These are phyloP conservation scores for Sanderia malayensis DNA, from an alignment of 30 jellyfish, hydroid and myxozoan species.

Conservation along the genomic window DNA sequence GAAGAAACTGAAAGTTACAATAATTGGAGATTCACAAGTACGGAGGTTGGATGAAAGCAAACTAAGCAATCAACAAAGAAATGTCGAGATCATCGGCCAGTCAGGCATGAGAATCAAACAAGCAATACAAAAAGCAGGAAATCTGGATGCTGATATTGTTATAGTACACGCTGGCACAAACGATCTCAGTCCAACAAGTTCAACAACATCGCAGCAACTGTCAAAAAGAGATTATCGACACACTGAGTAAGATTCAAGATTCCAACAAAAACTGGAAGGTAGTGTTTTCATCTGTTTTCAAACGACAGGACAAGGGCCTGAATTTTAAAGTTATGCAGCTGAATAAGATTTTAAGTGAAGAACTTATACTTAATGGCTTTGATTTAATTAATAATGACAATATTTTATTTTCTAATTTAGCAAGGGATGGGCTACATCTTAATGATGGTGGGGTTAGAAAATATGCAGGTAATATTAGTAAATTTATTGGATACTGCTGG, in stretches of 20 bases:
- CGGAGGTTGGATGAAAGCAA: not conserved
- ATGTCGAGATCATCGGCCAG: not conserved
- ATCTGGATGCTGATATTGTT: not conserved
- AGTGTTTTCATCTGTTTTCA: no score
- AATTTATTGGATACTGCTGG: not conserved
- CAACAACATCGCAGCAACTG: no score
- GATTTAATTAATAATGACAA: conserved; percentile 15
- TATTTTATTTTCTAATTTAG: conserved; percentile 5
- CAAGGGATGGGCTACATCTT: conserved; percentile 16
- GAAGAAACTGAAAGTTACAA: not conserved
- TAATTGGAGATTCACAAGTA: not conserved
- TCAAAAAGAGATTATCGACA: conserved; percentile 20
- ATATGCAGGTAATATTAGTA: conserved; percentile 16
- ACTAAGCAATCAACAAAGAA: not conserved
- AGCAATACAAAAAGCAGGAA: not conserved
- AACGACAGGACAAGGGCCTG: not conserved
- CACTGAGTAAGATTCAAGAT: no score
- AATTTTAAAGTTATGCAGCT: conserved; percentile 20
- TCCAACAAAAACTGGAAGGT: no score
- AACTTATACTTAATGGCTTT: not conserved
- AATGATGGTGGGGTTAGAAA: conserved; percentile 27
- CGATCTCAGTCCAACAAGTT: no score
- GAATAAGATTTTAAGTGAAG: not conserved
- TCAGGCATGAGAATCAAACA: not conserved
- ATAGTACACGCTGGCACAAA: not conserved